phyloP scores from a whole-genome alignment of 2,797 vertebrate species.

The Coranthus polyacanthus region DNA sequence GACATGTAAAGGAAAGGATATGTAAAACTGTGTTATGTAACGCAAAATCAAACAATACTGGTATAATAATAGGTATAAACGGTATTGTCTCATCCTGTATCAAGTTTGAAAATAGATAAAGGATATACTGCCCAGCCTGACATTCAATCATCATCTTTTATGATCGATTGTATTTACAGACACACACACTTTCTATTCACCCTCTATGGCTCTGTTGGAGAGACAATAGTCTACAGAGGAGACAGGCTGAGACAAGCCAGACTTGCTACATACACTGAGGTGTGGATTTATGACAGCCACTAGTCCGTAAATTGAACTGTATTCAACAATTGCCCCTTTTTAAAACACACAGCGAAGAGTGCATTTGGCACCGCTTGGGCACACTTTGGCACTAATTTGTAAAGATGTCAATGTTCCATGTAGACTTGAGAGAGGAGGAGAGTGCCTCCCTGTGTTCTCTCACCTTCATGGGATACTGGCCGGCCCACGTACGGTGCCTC shows the following conservation, averaged over 20 bases:
- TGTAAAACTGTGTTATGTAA: no score
- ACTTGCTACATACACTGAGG: slow-evolving; percentile 54
- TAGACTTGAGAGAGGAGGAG: slow-evolving; percentile 26
- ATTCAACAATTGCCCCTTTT: slow-evolving; percentile 43
- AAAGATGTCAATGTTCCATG: slow-evolving; percentile 48
- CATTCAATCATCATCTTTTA: no score
- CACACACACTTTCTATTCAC: slow-evolving; percentile 36
- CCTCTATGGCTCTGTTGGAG: slow-evolving; percentile 34
- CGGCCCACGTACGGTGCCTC: slow-evolving; percentile 20
- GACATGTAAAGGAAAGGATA: no score
- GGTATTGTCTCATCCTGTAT: no score
- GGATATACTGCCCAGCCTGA: no score
- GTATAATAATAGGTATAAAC: no score
- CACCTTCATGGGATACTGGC: slow-evolving; percentile 66
- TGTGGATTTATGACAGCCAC: slow-evolving; percentile 65
- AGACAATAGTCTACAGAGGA: slow-evolving; percentile 61
- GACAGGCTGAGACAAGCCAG: slow-evolving; percentile 79
- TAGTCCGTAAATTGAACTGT: slow-evolving; percentile 53
- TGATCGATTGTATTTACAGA: slow-evolving; percentile 39
- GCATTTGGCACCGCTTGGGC: slow-evolving; percentile 58
- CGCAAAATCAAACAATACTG: no score
- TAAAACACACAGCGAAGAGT: slow-evolving; percentile 46
- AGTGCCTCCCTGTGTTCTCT: slow-evolving; percentile 58
- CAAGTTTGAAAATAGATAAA: no score
- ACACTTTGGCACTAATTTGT: slow-evolving; percentile 55